phyloP scores from a whole-genome alignment of 1,140 invertebrate genomes.

The Heliconius himera region DNA sequence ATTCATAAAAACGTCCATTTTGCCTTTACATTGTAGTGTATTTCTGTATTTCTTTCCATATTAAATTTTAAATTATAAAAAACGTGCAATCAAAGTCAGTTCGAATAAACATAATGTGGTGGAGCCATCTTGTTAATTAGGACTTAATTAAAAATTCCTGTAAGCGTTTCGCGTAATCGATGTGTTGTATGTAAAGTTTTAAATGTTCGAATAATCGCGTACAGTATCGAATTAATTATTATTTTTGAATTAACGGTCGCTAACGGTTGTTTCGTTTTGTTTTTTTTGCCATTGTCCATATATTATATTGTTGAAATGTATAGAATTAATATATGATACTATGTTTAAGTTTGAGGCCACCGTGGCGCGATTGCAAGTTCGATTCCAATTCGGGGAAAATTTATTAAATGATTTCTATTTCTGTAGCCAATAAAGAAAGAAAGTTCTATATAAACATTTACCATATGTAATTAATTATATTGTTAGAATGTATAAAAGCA shows the following conservation, averaged over 20 bases:
- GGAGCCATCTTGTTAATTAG: background rate
- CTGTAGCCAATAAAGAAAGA: too few relatives aligned
- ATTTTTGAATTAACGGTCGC: background rate
- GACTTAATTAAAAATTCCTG: background rate
- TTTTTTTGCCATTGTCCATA: background rate
- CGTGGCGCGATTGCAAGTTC: too few relatives aligned
- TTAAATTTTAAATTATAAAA: background rate
- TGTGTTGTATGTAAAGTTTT: background rate
- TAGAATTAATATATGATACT: too few relatives aligned
- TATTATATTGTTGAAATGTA: background rate
- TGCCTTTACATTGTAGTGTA: background rate
- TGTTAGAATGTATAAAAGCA: too few relatives aligned
- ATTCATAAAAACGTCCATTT: background rate
- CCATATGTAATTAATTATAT: too few relatives aligned
- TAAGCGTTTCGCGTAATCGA: conserved; percentile 1
- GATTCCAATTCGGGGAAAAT: too few relatives aligned
- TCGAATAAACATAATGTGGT: background rate
- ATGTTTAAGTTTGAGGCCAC: too few relatives aligned
- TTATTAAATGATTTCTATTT: too few relatives aligned
- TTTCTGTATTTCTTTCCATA: background rate
- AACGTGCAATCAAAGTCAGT: background rate
- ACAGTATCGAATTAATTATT: background rate
- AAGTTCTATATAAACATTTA: too few relatives aligned
- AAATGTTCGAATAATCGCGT: background rate
- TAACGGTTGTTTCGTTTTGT: conserved; percentile 3